Evolutionary conservation across 1,140 invertebrate genomes (phyloP).

Genomic region (Holcopasites calliopsidis): DNA sequence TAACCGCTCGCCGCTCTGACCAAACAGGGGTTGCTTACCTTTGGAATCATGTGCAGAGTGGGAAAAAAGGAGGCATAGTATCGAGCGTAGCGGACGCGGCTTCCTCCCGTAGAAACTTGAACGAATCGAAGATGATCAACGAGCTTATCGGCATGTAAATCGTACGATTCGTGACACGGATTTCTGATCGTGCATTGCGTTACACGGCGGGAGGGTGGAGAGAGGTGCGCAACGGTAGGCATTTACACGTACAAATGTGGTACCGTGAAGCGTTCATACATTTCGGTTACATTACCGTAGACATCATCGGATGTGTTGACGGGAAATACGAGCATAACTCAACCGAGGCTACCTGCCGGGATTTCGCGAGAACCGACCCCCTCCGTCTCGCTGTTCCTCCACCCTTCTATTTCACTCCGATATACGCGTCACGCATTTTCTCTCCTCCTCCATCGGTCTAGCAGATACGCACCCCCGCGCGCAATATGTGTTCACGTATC

Average conservation of each 20-base stretch:
- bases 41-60: background rate
- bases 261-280: conserved; percentile 73
- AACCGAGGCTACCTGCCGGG: conserved; percentile 70
- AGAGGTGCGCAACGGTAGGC: conserved; percentile 28
- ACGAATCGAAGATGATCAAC: conserved; percentile 19
- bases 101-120: conserved; percentile 13
- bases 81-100: background rate
- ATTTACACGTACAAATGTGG: conserved; percentile 63
- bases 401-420: conserved; percentile 34
- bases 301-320: conserved; percentile 78
- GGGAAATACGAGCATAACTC: conserved; percentile 78
- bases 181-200: conserved; percentile 33
- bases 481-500: conserved; percentile 2
- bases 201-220: background rate
- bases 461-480: conserved; percentile 36
- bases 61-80: background rate
- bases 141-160: conserved; percentile 42
- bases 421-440: conserved; percentile 41
- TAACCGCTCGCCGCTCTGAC: background rate
- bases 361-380: conserved; percentile 70
- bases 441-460: background rate
- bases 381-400: conserved; percentile 15
- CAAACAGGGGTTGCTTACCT: conserved; percentile 14
- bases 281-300: conserved; percentile 77
- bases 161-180: conserved; percentile 37